Base-by-base conservation (phyloP, 23 tunicate species). In the Ascidia mentula region DNA sequence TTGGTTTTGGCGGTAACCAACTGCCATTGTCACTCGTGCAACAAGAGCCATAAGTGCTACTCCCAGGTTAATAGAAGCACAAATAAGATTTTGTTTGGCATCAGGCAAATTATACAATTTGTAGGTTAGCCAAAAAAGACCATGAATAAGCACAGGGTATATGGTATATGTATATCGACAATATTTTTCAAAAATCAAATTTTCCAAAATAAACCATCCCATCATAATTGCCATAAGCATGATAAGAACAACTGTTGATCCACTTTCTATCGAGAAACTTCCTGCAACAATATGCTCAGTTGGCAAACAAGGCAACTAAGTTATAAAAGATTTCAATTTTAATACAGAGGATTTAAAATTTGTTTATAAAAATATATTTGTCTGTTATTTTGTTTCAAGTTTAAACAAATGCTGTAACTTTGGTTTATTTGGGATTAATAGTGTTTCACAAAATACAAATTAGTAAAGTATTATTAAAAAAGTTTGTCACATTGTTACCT, bases 181-280 rank as follows among this genome's bases (percentile, higher is more conserved):
- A 39, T 32, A 38, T 36, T 39, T 38, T 9, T 74, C 78, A 4
- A 28, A 74, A 2, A 39, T 32, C 22, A 74, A 74, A 46, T 74
- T 74, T 30, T 74, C 78, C 53, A 39, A 38, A 28, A 74, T 46
- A 39, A 74, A 74, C 46, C 53, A 74, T 22, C 40, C 69, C 30
- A 89, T 36, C 8, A 84, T 38, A 38, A 86, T 69, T 37, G 75
- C 72, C 26, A 84, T 74, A 18, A 89, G 81, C 7, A 89, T 38
- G 35, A 80, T 36, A 33, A 89, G 82, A 26, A 78, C 18, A 35
- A 74, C 69, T 9, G 85, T 84, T 22, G 84, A 81, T 0, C 75
- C 88, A 40, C 79, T 72, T 74, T 72, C 89, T 31, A 76, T 60
- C 8, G 69, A 37, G 12, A 74, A 15, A 46, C 5, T 74, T 1